Evolutionary conservation across 2,888 invertebrate species (phyloP).

Genomic region (Gnatocerus cornutus): DNA sequence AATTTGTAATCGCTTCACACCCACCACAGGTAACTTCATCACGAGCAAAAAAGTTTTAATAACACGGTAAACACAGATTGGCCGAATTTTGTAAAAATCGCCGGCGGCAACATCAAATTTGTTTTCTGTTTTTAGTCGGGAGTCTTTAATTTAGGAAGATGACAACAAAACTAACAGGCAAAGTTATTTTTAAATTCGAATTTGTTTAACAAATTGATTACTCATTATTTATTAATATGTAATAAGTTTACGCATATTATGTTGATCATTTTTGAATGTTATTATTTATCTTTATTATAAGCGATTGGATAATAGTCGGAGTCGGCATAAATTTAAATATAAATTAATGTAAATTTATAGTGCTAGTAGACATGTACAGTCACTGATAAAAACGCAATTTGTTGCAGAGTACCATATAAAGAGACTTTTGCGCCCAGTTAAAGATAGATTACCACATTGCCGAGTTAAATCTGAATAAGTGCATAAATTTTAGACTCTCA

Average conservation of each 20-base stretch:
- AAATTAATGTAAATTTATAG: constrained; percentile 31
- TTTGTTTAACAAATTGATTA: constrained; percentile 45
- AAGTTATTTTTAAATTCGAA: constrained; percentile 25
- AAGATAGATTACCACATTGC: too few species aligned
- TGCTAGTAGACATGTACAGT: constrained; percentile 1
- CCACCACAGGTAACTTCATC: constrained; percentile 26
- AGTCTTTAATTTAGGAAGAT: neutral
- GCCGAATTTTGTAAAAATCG: constrained; percentile 17
- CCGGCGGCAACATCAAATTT: constrained; percentile 2
- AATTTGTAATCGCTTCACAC: constrained; percentile 26
- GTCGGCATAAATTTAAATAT: constrained; percentile 36
- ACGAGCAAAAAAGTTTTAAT: constrained; percentile 37
- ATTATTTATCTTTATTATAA: constrained; percentile 41
- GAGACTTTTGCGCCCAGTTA: too few species aligned
- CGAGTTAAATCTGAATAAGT: too few species aligned
- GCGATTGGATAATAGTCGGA: constrained; percentile 33
- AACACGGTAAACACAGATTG: constrained; percentile 38
- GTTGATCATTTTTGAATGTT: constrained; percentile 31
- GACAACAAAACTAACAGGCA: constrained; percentile 18
- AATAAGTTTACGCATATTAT: constrained; percentile 24
- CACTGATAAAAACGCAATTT: neutral
- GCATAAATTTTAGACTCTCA: too few species aligned
- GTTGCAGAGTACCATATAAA: too few species aligned
- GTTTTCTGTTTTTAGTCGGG: neutral
- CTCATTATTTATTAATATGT: constrained; percentile 46